Evolutionary conservation across 64 coral and sea anemone genomes (phyloP), one percentile per base, ranked within the genome.

Genomic region (Porites lutea): DNA sequence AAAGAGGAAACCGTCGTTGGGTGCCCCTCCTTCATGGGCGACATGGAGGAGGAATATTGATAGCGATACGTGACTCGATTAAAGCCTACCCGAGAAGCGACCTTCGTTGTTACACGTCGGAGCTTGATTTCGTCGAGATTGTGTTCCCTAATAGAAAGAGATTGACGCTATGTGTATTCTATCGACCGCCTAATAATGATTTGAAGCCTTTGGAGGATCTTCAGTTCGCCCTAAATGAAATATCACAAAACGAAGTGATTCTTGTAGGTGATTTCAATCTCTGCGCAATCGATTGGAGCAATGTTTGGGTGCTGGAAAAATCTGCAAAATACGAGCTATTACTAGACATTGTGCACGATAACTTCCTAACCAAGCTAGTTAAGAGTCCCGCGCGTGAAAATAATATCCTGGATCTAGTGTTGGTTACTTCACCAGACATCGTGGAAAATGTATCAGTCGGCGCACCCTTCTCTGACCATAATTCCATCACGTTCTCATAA

Each of bases 381-480:
- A 22, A 80, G 13, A 13, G 72, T 27, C 93, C 88, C 21, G 77
- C 83, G 15, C 71, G 88, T 15, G 54, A 91, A 23, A 52, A 64
- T 19, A 91, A 91, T 18, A 88, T 91, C 44, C 46, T 91, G 27
- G 88, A 87, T 22, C 82, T 95, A 78, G 88, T 90, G 7, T 14
- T 95, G 18, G 86, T 88, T 57, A 67, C 71, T 46, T 59, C 37
- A 44, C 19, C 19, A 5, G 93, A 95, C 45, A 16, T 89, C 27
- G 52, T 95, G 22, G 78, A 90, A 2, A 90, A 95, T 63, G 13
- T 90, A 14, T 11, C 18, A 59, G 93, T 81, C 11, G 72, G 87
- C 8, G 88, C 72, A 19, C 18, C 47, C 2, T 95, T 90, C 63
- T 85, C 87, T 7, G 74, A 95, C 71, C 93, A 89, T 79, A 95